phyloP scores from a whole-genome alignment of 2,888 invertebrate genomes.

The Brachynemurus nebulosus region DNA sequence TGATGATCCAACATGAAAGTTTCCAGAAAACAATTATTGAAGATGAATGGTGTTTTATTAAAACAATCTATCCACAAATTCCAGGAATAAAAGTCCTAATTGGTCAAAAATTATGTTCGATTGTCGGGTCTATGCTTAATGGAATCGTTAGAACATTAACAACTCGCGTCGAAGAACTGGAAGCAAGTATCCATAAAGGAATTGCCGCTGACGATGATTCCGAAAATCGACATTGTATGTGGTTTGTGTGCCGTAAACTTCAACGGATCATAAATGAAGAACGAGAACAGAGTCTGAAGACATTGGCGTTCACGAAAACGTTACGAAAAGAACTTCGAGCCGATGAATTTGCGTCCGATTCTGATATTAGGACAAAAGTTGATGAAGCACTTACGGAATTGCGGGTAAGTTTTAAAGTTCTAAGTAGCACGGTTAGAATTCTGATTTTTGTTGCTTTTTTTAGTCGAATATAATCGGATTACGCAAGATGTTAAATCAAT shows the following conservation, averaged over 20 bases:
- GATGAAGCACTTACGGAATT: neutral
- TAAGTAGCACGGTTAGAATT: no score
- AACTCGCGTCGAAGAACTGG: constrained; percentile 31
- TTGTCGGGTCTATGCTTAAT: constrained; percentile 34
- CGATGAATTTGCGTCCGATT: neutral
- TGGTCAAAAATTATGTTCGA: constrained; percentile 57
- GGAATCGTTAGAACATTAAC: constrained; percentile 34
- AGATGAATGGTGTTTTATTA: constrained; percentile 80
- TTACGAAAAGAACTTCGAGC: constrained; percentile 43
- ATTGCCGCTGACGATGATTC: constrained; percentile 5
- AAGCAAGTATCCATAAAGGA: constrained; percentile 16
- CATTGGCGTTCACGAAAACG: constrained; percentile 67
- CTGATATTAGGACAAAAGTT: neutral
- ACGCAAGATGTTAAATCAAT: constrained; percentile 6
- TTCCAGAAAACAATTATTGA: constrained; percentile 65
- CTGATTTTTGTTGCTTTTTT: no score
- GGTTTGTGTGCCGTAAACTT: constrained; percentile 58
- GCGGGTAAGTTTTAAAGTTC: neutral
- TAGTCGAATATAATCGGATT: constrained; percentile 2
- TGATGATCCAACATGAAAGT: constrained; percentile 42
- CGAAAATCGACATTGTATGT: constrained; percentile 36
- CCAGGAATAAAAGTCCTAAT: constrained; percentile 59
- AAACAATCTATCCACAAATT: constrained; percentile 62
- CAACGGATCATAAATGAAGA: constrained; percentile 67
- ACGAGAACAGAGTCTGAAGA: constrained; percentile 65